Percentiles rank a stretch among this genome's conserved stretches.
Evolutionary conservation across 2,797 vertebrate species (phyloP).

Genomic region (Dromococcyx pavoninus): DNA sequence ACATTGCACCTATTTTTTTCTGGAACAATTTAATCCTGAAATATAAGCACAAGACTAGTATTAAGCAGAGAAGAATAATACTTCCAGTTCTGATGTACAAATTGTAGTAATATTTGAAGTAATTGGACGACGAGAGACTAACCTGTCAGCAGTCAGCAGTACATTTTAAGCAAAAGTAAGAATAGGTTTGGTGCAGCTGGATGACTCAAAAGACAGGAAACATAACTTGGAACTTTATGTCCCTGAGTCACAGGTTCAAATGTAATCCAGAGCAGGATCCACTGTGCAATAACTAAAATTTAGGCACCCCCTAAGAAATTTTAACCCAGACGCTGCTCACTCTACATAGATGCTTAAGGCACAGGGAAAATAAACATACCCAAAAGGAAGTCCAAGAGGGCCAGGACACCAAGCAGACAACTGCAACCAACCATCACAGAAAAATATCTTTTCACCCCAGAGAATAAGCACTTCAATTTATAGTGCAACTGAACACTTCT

Average conservation of each 20-base stretch:
- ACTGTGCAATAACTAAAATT: background rate
- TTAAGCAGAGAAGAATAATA: background rate
- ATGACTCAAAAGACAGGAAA: slow-evolving; percentile 11
- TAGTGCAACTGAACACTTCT: background rate
- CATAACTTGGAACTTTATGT: background rate
- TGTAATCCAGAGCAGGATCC: background rate
- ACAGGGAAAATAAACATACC: background rate
- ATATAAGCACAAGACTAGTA: background rate
- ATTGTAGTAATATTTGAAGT: background rate
- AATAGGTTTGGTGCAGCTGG: background rate
- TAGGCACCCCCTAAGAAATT: background rate
- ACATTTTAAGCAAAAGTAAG: background rate
- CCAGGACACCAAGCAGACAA: background rate
- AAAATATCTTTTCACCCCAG: background rate
- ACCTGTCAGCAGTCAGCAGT: background rate
- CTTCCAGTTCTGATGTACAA: background rate
- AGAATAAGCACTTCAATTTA: background rate
- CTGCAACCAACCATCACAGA: background rate
- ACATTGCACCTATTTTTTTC: background rate
- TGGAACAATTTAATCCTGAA: background rate
- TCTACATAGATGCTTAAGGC: background rate
- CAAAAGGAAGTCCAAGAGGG: background rate
- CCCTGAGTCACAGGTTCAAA: background rate
- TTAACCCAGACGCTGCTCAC: background rate
- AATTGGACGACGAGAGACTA: background rate